A percentile compares a stretch with the other conserved stretches of the same genome.
phyloP scores from a whole-genome alignment of 2,888 invertebrate genomes.

The Lottia scabra region DNA sequence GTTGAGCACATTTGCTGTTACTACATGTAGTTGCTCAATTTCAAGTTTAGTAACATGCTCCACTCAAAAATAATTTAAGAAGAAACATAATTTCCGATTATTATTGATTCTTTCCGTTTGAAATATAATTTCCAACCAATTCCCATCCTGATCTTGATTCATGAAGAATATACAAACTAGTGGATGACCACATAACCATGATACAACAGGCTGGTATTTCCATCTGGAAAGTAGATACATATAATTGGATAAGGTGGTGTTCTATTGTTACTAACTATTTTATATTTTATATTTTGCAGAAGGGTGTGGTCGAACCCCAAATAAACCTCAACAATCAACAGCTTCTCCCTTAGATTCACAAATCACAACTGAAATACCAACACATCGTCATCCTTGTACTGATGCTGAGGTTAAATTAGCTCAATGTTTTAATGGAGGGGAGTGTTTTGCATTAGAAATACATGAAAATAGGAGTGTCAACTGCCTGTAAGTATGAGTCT shows the following conservation, averaged over 20 bases:
- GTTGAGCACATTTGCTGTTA: too few species aligned
- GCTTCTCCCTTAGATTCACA: conserved; percentile 14
- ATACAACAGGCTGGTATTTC: too few species aligned
- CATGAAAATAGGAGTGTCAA: conserved; percentile 22
- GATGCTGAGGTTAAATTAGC: conserved; percentile 17
- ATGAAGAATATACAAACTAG: too few species aligned
- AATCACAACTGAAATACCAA: conserved; percentile 9
- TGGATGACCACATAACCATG: too few species aligned
- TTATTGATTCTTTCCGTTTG: too few species aligned
- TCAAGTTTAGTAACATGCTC: too few species aligned
- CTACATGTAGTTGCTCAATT: too few species aligned
- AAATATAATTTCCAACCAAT: too few species aligned
- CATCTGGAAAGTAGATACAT: neutral
- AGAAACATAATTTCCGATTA: too few species aligned
- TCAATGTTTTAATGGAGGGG: conserved; percentile 26
- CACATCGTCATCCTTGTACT: conserved; percentile 23
- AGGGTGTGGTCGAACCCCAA: conserved; percentile 33
- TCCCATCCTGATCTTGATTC: too few species aligned
- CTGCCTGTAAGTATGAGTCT: conserved; percentile 23
- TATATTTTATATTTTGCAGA: conserved; percentile 17
- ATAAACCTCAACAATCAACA: conserved; percentile 22
- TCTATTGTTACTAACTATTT: neutral
- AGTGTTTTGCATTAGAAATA: conserved; percentile 28
- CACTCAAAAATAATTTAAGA: too few species aligned
- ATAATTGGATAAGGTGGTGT: too few species aligned